Conservation (phyloP, 1,140 invertebrate species). For the Drosophila ohnishii region DNA sequence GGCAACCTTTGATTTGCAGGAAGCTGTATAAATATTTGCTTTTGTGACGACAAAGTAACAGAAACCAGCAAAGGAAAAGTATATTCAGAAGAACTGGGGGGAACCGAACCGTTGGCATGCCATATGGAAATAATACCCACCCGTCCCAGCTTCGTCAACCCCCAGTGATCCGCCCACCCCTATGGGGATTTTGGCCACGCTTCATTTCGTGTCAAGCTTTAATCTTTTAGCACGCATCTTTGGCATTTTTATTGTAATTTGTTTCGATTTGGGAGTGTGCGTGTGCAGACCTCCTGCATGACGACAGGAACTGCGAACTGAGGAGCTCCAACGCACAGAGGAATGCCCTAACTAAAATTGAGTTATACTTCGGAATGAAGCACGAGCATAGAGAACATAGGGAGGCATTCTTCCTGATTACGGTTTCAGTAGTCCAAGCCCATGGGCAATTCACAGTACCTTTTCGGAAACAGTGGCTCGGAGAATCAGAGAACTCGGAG, state of each 20-base stretch:
- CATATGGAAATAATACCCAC: slow-evolving; percentile 65
- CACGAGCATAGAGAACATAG: background rate
- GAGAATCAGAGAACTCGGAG: slow-evolving; percentile 1
- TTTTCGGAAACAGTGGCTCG: slow-evolving; percentile 4
- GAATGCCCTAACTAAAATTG: slow-evolving; percentile 30
- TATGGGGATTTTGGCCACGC: slow-evolving; percentile 36
- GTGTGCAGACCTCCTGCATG: slow-evolving; percentile 19
- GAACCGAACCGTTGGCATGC: slow-evolving; percentile 41
- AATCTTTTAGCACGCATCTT: slow-evolving; percentile 80
- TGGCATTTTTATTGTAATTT: slow-evolving; percentile 82
- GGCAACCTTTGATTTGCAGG: slow-evolving; percentile 71
- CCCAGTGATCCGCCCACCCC: slow-evolving; percentile 9
- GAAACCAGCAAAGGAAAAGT: slow-evolving; percentile 23
- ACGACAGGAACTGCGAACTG: background rate
- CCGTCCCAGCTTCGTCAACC: slow-evolving; percentile 6
- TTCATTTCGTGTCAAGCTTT: slow-evolving; percentile 78
- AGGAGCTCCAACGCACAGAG: slow-evolving; percentile 3
- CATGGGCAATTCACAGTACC: slow-evolving; percentile 36
- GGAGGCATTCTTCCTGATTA: background rate
- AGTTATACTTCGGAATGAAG: slow-evolving; percentile 2
- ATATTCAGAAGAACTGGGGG: slow-evolving; percentile 9
- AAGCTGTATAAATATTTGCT: slow-evolving; percentile 81
- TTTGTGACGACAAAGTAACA: slow-evolving; percentile 51
- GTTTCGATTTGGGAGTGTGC: slow-evolving; percentile 69
- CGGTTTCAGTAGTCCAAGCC: slow-evolving; percentile 4